Conservation (phyloP, 2,113 vertebrate genomes). For the Pimephales promelas region DNA sequence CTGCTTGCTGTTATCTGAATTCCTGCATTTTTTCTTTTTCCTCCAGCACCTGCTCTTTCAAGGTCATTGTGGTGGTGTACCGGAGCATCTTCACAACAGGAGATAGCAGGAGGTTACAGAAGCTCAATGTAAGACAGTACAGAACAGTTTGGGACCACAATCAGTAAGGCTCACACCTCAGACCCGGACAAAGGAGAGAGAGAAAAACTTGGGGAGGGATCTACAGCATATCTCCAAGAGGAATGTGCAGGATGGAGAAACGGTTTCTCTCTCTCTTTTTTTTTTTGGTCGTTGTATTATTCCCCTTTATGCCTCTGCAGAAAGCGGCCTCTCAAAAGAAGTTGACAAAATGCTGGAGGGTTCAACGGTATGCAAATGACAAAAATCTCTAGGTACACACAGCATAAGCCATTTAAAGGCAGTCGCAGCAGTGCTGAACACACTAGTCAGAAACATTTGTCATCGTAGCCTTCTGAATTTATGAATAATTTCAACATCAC, state of each 20-base stretch:
- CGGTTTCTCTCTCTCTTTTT: background rate
- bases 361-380: conserved; percentile 53
- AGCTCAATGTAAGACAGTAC: conserved; percentile 8
- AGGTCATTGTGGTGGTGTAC: conserved; percentile 35
- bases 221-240: background rate
- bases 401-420: conserved; percentile 20
- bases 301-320: background rate
- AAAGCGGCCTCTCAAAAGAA: conserved; percentile 11
- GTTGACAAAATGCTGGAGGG: conserved; percentile 19
- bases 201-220: background rate
- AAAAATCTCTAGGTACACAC: conserved; percentile 42
- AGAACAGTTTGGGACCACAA: conserved; percentile 16
- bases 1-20: conserved; percentile 39
- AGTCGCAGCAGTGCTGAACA: conserved; percentile 20
- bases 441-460: conserved; percentile 43
- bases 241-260: background rate
- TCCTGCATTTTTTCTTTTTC: conserved; percentile 28
- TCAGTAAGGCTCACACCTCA: conserved; percentile 11
- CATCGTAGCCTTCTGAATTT: conserved; percentile 22
- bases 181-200: background rate
- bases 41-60: conserved; percentile 32
- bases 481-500: conserved; percentile 40
- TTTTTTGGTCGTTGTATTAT: too few species aligned
- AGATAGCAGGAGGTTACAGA: conserved; percentile 8
- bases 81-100: conserved; percentile 23